Base-by-base conservation (phyloP, 2,797 vertebrate species). In the Coranthus polyacanthus region DNA sequence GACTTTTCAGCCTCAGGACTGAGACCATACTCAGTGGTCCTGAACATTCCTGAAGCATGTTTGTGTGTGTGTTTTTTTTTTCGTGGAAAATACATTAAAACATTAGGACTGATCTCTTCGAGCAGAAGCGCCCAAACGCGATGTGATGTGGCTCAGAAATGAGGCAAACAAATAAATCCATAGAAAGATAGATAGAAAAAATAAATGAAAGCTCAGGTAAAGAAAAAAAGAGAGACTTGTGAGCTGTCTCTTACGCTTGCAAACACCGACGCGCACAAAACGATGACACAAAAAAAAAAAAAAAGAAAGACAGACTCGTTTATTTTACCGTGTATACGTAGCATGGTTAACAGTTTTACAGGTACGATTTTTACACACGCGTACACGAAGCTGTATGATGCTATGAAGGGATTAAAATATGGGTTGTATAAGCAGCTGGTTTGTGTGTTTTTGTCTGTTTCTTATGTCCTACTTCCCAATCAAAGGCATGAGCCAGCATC, bases 391-490 rank as follows among this genome's bases (percentile, higher is more conserved):
- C 44, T 12, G 22, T 52, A 52, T 22, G 67, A 20, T 52, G 36
- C 18, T 29, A 29, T 7, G 49, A 34, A 53, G 11, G 8, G 49
- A 49, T 63, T 58, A 26, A 75, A 64, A 13, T 46, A 26, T 66
- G 56, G 51, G 18, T 10, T 65, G 49, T 26, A 10, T 54, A 42
- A 65, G 43, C 62, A 45, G 47, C 39, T 12, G 4, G 58, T 69
- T 44, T 58, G 37, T 45, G 9, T 69, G 26, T 41, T 64, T 72
- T 15, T 38, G 24, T 37, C 16, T 71, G 39, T 20, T 55, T 70
- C 51, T 39, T 58, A 44, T 39, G 68, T 80, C 68, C 60, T 61
- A 59, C 16, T 65, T 82, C 44, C 32, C 46, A 74, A 76, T 77
- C 51, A 80, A 57, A 82, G 49, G 16, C 16, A 38, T 22, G 18